phyloP scores from a whole-genome alignment of 2,113 vertebrate species.

The Nematolebias whitei region DNA sequence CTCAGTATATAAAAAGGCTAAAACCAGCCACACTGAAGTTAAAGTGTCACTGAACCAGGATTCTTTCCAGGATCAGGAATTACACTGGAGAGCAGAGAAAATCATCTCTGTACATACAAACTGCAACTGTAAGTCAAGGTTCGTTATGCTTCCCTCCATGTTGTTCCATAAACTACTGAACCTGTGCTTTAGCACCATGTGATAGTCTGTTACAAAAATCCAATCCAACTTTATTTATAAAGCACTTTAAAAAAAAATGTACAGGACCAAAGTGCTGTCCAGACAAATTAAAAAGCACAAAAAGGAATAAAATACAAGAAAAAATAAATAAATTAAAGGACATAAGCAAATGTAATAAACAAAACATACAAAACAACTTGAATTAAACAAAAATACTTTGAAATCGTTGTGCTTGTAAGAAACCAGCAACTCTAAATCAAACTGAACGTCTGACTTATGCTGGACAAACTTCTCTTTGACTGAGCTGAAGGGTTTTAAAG shows the following conservation, averaged over 20 bases:
- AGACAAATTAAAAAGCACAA: too few relatives aligned
- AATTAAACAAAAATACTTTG: not conserved
- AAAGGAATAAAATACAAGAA: too few relatives aligned
- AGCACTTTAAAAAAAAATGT: too few relatives aligned
- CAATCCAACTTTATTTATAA: too few relatives aligned
- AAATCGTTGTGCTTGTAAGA: not conserved
- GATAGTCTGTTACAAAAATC: too few relatives aligned
- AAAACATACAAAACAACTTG: too few relatives aligned
- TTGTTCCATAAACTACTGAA: conserved; percentile 2
- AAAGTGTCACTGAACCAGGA: conserved; percentile 22
- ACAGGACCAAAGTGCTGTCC: too few relatives aligned
- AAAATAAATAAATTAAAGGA: too few relatives aligned
- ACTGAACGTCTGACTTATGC: not conserved
- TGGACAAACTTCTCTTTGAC: not conserved
- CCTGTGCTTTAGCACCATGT: too few relatives aligned
- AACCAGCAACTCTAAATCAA: not conserved
- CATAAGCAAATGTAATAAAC: too few relatives aligned
- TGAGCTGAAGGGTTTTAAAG: not conserved
- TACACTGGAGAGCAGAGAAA: conserved; percentile 20
- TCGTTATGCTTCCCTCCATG: not conserved
- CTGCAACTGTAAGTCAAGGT: conserved; percentile 28
- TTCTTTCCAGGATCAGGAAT: conserved; percentile 27
- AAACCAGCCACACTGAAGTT: conserved; percentile 25
- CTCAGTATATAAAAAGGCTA: conserved; percentile 38
- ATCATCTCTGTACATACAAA: conserved; percentile 9